These are phyloP conservation scores for Parnassius smintheus DNA, from an alignment of 2,888 invertebrate genomes.

Conservation along the genomic window DNA sequence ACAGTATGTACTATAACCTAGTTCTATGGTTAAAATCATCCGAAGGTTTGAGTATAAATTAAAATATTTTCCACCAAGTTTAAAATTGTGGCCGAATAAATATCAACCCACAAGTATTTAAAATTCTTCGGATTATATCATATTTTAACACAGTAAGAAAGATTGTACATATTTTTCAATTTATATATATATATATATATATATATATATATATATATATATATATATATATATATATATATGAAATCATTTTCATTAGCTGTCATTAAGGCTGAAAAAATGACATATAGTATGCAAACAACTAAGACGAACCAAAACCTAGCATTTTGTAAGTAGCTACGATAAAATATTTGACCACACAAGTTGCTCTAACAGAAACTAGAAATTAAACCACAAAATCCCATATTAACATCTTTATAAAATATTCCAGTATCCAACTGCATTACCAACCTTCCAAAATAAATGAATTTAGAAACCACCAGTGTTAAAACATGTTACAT, in stretches of 20 bases:
- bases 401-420: constrained; percentile 8
- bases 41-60: constrained; percentile 32
- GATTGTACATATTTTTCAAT: neutral
- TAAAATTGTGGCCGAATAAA: constrained; percentile 18
- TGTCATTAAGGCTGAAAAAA: constrained; percentile 67
- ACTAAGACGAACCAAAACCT: constrained; percentile 39
- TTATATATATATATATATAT: neutral
- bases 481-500: constrained; percentile 45
- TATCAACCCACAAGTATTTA: constrained; percentile 22
- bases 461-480: constrained; percentile 38
- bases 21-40: constrained; percentile 42
- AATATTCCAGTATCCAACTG: constrained; percentile 7
- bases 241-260: constrained; percentile 38
- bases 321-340: constrained; percentile 61
- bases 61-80: constrained; percentile 21
- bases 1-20: constrained; percentile 64
- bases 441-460: constrained; percentile 4
- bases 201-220: constrained; percentile 19
- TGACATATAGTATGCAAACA: constrained; percentile 43
- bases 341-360: constrained; percentile 5
- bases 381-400: constrained; percentile 10
- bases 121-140: constrained; percentile 22
- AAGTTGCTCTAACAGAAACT: constrained; percentile 9
- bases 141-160: constrained; percentile 23
- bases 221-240: constrained; percentile 27